Evolutionary conservation across 2,113 vertebrate genomes (phyloP).

Genomic region (Gobius niger): DNA sequence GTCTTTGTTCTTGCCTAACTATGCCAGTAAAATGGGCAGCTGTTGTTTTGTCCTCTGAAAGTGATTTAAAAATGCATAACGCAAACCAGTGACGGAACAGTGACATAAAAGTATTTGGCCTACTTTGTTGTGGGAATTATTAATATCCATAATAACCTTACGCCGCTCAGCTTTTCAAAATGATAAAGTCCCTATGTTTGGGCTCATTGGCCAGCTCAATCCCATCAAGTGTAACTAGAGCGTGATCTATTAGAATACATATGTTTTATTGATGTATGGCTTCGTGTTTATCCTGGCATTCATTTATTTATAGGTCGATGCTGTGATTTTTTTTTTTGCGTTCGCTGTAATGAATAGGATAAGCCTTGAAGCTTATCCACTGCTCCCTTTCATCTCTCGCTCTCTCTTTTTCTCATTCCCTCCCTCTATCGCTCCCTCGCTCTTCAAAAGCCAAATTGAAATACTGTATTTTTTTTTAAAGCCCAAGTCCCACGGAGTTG

Average conservation of each 20-base stretch:
- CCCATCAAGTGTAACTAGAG: slow-evolving; percentile 73
- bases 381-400: slow-evolving; percentile 69
- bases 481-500: slow-evolving; percentile 45
- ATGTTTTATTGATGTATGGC: slow-evolving; percentile 76
- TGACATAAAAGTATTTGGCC: slow-evolving; percentile 54
- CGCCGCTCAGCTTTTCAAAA: slow-evolving; percentile 50
- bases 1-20: slow-evolving; percentile 6
- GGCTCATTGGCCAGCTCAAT: slow-evolving; percentile 65
- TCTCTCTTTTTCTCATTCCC: slow-evolving; percentile 21
- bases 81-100: slow-evolving; percentile 19
- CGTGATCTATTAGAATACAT: slow-evolving; percentile 75
- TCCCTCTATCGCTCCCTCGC: slow-evolving; percentile 17
- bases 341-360: slow-evolving; percentile 75
- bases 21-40: neutral
- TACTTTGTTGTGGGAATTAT: slow-evolving; percentile 54
- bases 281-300: slow-evolving; percentile 71
- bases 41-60: slow-evolving; percentile 17
- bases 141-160: slow-evolving; percentile 59
- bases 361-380: slow-evolving; percentile 73
- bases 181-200: slow-evolving; percentile 60
- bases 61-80: slow-evolving; percentile 33
- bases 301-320: slow-evolving; percentile 76
- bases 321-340: slow-evolving; percentile 64
- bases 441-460: slow-evolving; percentile 70
- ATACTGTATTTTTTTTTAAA: slow-evolving; percentile 67